Evolutionary conservation across 2,888 invertebrate species (phyloP).

Genomic region (Conistra vaccinii): DNA sequence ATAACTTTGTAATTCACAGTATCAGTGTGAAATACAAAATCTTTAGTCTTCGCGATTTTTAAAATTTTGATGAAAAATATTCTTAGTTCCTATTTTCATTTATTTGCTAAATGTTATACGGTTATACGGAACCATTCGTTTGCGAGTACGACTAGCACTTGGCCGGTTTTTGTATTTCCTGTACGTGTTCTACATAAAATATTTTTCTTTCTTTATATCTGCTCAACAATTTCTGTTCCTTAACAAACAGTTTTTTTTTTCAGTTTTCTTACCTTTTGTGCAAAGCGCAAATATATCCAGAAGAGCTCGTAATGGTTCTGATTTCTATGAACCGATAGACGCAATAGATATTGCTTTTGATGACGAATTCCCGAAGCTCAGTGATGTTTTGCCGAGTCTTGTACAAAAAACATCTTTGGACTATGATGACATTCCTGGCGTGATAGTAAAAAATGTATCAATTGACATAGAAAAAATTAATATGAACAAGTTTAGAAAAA

Average conservation of each 20-base stretch:
- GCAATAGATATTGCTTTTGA: conserved; percentile 26
- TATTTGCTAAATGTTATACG: no score
- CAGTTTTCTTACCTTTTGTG: conserved; percentile 14
- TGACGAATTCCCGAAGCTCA: conserved; percentile 47
- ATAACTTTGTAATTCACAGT: no score
- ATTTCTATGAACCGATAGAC: conserved; percentile 2
- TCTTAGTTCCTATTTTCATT: no score
- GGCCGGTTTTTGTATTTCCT: no score
- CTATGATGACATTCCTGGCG: conserved; percentile 7
- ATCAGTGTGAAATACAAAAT: no score
- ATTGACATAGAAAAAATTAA: conserved; percentile 48
- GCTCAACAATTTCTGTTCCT: not conserved
- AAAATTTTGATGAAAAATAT: no score
- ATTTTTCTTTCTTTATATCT: not conserved
- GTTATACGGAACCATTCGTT: no score
- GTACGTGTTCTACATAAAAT: no score
- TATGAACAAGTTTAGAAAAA: conserved; percentile 42
- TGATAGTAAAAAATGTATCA: conserved; percentile 33
- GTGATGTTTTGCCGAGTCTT: conserved; percentile 45
- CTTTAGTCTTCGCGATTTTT: no score
- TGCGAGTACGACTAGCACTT: no score
- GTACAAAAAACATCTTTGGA: conserved; percentile 19
- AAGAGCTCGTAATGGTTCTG: not conserved
- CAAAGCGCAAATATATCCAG: conserved; percentile 3
- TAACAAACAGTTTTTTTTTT: conserved; percentile 11